Evolutionary conservation across 2,113 vertebrate species (phyloP), one percentile per base, ranked within the genome.

Genomic region (Anthoscopus minutus): DNA sequence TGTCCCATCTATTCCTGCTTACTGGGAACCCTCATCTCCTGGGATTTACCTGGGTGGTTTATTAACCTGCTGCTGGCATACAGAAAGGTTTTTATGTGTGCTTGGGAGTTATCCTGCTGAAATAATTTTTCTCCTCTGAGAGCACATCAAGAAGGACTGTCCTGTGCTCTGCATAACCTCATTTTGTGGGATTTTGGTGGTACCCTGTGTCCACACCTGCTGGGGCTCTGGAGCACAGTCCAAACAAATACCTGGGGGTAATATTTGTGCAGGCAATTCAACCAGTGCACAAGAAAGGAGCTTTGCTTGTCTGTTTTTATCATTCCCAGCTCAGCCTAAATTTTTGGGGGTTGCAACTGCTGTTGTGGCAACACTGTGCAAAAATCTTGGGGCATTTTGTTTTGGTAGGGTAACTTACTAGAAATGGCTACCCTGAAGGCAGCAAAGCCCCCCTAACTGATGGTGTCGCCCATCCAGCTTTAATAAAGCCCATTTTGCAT

Each of bases 11-110:
- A 0, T 8, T 20, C 33, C 38, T 45, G 84, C 37, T 73, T 10
- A 2, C 0, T 0, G 40, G 24, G 31, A 83, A 19, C 4, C 47
- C 70, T 58, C 35, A 2, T 42, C 61, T 54, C 33, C 44, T 0
- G 0, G 35, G 27, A 11, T 25, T 47, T 24, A 38, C 45, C 67
- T 22, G 12, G n/a, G 44, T 18, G 11, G n/a, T 21, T 85, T 51
- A 33, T 64, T 37, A 33, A 30, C 44, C 37, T 31, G 58, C 40
- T 45, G 5, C 3, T 21, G 23, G 4, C 2, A 2, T 8, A 20
- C 15, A 40, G 11, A 35, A 25, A 21, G 40, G 0, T 14, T n/a
- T 71, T 33, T 14, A 5, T 8, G 27, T 18, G 19, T 61, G 24
- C 35, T 61, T 35, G 22, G 60, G 50, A 30, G 16, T 51, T 60